phyloP scores from a whole-genome alignment of 2,797 vertebrate species.

The Philypnodon macrostomus region DNA sequence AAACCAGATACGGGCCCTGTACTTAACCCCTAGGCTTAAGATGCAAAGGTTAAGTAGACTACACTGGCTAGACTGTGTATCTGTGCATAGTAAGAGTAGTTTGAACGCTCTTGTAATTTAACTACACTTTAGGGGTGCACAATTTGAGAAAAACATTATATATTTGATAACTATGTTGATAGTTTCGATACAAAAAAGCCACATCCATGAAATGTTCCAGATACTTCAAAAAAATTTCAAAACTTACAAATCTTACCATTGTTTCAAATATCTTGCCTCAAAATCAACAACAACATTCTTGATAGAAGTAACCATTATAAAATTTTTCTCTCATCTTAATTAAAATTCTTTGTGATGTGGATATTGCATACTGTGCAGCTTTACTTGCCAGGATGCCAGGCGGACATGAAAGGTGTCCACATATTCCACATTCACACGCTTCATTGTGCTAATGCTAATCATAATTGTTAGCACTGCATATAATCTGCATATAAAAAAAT shows the following conservation, averaged over 20 bases:
- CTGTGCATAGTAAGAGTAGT: not conserved
- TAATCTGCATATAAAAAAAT: conserved; percentile 5
- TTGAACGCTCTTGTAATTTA: not conserved
- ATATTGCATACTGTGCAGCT: not conserved
- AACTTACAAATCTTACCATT: too few relatives aligned
- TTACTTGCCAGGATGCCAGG: conserved; percentile 1
- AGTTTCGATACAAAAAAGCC: too few relatives aligned
- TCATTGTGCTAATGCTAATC: conserved; percentile 7
- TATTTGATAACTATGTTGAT: too few relatives aligned
- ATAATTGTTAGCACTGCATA: conserved; percentile 9
- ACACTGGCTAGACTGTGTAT: not conserved
- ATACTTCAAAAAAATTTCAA: too few relatives aligned
- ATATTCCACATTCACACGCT: conserved; percentile 7
- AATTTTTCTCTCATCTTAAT: too few relatives aligned
- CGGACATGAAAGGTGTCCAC: not conserved
- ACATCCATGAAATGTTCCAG: too few relatives aligned
- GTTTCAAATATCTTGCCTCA: not conserved
- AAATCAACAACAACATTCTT: not conserved
- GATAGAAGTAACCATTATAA: too few relatives aligned
- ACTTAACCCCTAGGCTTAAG: conserved; percentile 19
- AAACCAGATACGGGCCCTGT: conserved; percentile 2
- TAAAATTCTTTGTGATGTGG: too few relatives aligned
- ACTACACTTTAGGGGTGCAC: too few relatives aligned
- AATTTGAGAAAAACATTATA: not conserved
- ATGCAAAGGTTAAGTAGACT: conserved; percentile 35